Evolutionary conservation across 2,797 vertebrate species (phyloP).

Genomic region (Dipus sagitta): DNA sequence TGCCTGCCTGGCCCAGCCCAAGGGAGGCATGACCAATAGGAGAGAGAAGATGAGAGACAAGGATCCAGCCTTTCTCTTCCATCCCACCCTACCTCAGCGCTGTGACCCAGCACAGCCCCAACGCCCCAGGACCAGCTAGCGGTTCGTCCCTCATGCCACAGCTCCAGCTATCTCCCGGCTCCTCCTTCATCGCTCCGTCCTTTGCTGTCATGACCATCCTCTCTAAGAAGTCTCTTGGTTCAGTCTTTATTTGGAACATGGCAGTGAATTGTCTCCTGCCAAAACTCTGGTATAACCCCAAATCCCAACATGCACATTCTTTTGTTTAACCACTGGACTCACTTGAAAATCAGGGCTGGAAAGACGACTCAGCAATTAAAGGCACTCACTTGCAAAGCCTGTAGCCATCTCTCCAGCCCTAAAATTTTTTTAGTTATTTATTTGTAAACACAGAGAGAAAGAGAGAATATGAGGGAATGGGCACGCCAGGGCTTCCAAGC

Average conservation of each 20-base stretch:
- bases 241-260: constrained; percentile 53
- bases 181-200: neutral
- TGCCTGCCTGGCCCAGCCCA: neutral
- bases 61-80: neutral
- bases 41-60: neutral
- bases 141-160: neutral
- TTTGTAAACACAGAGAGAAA: too few relatives aligned
- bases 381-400: too few relatives aligned
- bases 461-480: too few relatives aligned
- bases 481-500: too few relatives aligned
- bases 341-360: constrained; percentile 1
- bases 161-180: neutral
- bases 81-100: neutral
- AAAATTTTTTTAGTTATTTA: too few relatives aligned
- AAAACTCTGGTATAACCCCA: neutral
- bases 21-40: neutral
- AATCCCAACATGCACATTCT: neutral
- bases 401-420: too few relatives aligned
- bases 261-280: constrained; percentile 20
- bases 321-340: neutral
- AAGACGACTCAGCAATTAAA: too few relatives aligned
- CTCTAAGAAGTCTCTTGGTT: neutral
- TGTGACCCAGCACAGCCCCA: neutral
- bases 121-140: neutral
- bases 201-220: neutral